Evolutionary conservation across 2,113 vertebrate genomes (phyloP).

Genomic region (Rhinopithecus roxellana): DNA sequence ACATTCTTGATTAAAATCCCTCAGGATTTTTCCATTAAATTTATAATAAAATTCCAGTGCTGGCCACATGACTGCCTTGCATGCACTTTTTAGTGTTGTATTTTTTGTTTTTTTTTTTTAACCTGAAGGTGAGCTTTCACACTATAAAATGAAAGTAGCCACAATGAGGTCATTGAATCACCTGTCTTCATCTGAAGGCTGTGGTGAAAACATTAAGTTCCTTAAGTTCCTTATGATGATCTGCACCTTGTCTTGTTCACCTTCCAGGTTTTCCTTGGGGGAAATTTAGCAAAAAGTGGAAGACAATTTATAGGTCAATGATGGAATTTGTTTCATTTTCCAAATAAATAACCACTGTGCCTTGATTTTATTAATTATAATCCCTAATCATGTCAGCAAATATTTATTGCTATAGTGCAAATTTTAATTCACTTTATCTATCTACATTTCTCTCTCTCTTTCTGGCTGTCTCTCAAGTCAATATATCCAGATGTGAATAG

Average conservation of each 20-base stretch:
- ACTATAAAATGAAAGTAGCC: not conserved
- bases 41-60: not conserved
- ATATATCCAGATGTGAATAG: not conserved
- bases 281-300: not conserved
- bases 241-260: not conserved
- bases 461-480: not conserved
- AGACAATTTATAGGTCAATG: not conserved
- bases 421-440: not conserved
- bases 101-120: not conserved
- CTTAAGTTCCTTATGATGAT: too few species aligned
- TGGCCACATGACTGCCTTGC: not conserved
- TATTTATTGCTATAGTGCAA: not conserved
- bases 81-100: not conserved
- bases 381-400: not conserved
- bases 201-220: not conserved
- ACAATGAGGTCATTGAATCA: too few species aligned
- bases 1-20: not conserved
- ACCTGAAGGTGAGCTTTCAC: not conserved
- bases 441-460: not conserved
- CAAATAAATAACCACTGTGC: not conserved
- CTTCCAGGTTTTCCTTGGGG: too few species aligned
- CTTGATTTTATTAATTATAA: conserved; percentile 15
- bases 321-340: not conserved
- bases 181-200: not conserved
- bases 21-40: not conserved